These are phyloP conservation scores for Chromobotia macracanthus DNA, from an alignment of 2,797 vertebrate species.

Conservation along the genomic window DNA sequence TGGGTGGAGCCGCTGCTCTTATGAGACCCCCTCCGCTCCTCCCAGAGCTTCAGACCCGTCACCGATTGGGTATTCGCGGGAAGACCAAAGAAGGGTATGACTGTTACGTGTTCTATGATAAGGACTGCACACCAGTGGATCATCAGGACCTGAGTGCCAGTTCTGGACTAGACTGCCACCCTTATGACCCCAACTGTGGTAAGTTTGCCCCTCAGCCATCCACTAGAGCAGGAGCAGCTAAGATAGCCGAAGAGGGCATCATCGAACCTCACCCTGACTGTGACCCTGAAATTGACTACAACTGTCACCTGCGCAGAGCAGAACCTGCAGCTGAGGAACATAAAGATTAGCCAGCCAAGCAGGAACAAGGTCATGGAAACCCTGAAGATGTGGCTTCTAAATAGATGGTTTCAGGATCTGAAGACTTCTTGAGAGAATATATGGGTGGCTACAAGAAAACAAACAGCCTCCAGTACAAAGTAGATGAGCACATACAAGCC, in stretches of 20 bases:
- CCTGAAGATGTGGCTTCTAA: constrained; percentile 49
- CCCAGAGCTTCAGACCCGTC: constrained; percentile 75
- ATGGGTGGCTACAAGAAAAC: constrained; percentile 69
- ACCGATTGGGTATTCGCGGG: constrained; percentile 72
- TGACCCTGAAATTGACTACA: constrained; percentile 79
- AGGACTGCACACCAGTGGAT: constrained; percentile 74
- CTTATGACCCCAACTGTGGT: constrained; percentile 75
- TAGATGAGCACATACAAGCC: background rate
- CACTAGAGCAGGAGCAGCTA: constrained; percentile 20
- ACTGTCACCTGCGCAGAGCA: constrained; percentile 75
- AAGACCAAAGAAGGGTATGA: constrained; percentile 80
- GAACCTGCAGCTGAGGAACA: constrained; percentile 58
- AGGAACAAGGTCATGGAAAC: constrained; percentile 55
- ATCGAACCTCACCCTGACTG: constrained; percentile 78
- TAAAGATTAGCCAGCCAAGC: constrained; percentile 47
- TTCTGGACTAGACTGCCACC: constrained; percentile 71
- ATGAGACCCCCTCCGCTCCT: constrained; percentile 65
- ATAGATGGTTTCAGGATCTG: constrained; percentile 63
- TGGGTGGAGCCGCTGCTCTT: constrained; percentile 69
- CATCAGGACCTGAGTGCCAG: constrained; percentile 49
- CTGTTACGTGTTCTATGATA: constrained; percentile 81
- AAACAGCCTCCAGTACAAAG: background rate
- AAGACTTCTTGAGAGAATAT: constrained; percentile 73
- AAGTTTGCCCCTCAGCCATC: constrained; percentile 62
- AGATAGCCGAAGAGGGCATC: constrained; percentile 65